phyloP scores from a whole-genome alignment of 2,888 invertebrate genomes.

The Diploptera punctata region DNA sequence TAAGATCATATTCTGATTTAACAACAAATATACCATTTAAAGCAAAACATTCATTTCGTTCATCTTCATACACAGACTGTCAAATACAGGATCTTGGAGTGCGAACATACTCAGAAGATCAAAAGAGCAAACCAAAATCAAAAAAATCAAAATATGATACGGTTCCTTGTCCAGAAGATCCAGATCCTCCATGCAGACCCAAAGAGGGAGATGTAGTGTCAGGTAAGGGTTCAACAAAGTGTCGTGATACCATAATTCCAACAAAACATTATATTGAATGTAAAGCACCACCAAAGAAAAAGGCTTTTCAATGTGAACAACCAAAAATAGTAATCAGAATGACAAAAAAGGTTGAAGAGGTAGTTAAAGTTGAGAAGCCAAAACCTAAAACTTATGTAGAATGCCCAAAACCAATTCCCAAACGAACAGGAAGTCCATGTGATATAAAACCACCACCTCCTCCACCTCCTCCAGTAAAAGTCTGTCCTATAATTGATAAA shows the following conservation, averaged over 20 bases:
- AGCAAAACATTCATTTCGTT: no score
- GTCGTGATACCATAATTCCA: neutral
- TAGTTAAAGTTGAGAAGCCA: no score
- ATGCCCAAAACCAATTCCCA: neutral
- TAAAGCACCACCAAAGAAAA: neutral
- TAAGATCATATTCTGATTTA: conserved; percentile 1
- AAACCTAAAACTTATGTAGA: neutral
- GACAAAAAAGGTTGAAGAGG: no score
- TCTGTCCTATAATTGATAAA: neutral
- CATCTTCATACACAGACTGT: neutral
- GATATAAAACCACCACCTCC: neutral
- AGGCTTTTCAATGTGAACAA: neutral
- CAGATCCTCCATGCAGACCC: neutral
- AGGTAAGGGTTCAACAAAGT: neutral
- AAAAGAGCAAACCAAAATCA: neutral
- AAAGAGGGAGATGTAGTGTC: neutral
- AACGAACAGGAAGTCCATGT: neutral
- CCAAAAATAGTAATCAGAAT: neutral
- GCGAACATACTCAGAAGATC: neutral
- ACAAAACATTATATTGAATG: conserved; percentile 6
- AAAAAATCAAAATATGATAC: neutral
- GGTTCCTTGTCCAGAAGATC: neutral
- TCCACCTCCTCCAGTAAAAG: neutral
- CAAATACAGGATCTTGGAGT: neutral
- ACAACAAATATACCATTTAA: neutral